Evolutionary conservation across 2,888 invertebrate genomes (phyloP).

Genomic region (Caenorhabditis wallacei): DNA sequence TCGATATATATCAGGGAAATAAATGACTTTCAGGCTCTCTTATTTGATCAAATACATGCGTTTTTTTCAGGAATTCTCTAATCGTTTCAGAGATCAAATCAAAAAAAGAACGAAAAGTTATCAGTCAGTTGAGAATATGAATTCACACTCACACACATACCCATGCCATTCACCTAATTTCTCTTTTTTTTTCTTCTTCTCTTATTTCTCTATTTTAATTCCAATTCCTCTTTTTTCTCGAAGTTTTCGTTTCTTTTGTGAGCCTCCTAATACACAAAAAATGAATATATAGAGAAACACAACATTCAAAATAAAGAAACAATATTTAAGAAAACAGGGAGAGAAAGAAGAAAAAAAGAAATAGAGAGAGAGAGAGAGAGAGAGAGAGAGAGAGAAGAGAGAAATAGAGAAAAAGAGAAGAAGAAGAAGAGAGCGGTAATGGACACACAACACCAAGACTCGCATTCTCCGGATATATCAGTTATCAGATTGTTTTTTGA

Average conservation of each 20-base stretch:
- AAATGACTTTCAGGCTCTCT: background rate
- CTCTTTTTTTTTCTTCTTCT: conserved; percentile 10
- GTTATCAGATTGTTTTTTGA: background rate
- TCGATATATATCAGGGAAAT: background rate
- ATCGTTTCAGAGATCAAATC: background rate
- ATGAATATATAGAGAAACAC: conserved; percentile 27
- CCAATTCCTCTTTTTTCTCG: conserved; percentile 1
- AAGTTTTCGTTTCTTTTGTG: background rate
- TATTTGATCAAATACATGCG: conserved; percentile 53
- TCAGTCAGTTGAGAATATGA: background rate
- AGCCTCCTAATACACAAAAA: conserved; percentile 20
- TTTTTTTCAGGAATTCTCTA: conserved; percentile 23
- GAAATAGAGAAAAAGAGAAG: conserved; percentile 33
- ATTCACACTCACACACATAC: conserved; percentile 17
- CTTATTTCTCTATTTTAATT: conserved; percentile 1
- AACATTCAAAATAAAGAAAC: conserved; percentile 40
- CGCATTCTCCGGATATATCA: conserved; percentile 22
- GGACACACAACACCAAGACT: conserved; percentile 56
- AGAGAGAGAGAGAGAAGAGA: conserved; percentile 40
- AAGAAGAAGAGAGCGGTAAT: conserved; percentile 53
- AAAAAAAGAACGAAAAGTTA: no score
- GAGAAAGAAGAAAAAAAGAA: conserved; percentile 39
- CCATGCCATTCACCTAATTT: conserved; percentile 2
- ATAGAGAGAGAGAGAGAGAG: conserved; percentile 28
- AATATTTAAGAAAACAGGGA: conserved; percentile 34